Percentiles rank a stretch among this genome's conserved stretches.
These are phyloP conservation scores for Matsumurasca onukii DNA, from an alignment of 1,140 invertebrate species.

Conservation along the genomic window DNA sequence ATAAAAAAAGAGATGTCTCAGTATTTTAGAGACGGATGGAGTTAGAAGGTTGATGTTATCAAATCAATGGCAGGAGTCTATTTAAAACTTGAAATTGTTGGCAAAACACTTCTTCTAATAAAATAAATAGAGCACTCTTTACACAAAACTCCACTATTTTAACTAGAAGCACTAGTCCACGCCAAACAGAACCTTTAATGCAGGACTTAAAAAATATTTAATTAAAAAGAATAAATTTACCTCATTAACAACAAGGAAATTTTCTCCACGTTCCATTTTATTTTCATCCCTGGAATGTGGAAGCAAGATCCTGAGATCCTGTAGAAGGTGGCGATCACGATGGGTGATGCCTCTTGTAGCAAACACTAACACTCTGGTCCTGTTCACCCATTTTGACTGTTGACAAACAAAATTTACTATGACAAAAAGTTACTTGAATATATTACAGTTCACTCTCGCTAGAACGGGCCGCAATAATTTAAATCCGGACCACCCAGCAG, in stretches of 20 bases:
- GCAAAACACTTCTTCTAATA: no score
- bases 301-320: constrained; percentile 89
- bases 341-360: constrained; percentile 88
- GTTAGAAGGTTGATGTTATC: no score
- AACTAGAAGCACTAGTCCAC: no score
- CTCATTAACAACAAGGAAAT: constrained; percentile 73
- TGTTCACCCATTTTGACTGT: constrained; percentile 89
- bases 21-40: no score
- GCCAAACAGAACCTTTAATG: no score
- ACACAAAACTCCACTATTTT: no score
- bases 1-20: no score
- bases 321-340: constrained; percentile 92
- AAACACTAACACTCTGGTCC: constrained; percentile 89
- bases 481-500: constrained; percentile 3
- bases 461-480: constrained; percentile 26
- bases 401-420: not conserved
- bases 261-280: constrained; percentile 77
- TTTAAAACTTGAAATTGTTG: no score
- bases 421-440: not conserved
- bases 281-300: constrained; percentile 93
- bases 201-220: no score
- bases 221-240: no score
- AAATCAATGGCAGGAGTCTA: no score
- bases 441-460: constrained; percentile 31
- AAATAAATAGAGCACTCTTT: no score